These are phyloP conservation scores for cat (Felis catus) DNA, from an alignment of 2,113 vertebrate species.

Conservation along the genomic window DNA sequence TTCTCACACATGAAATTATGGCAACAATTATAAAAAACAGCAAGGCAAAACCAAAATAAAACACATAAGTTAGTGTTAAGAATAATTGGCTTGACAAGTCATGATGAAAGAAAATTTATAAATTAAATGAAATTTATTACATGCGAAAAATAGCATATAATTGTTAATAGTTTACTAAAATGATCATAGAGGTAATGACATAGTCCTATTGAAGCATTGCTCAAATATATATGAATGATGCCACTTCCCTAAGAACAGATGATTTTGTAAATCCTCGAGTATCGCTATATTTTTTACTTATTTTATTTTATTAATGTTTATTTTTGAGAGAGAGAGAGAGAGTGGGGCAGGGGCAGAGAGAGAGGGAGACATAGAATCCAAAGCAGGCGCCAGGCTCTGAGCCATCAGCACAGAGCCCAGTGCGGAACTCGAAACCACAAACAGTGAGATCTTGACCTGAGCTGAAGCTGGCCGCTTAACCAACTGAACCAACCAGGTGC, in stretches of 20 bases:
- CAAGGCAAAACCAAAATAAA: background rate
- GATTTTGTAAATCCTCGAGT: background rate
- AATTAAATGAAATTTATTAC: background rate
- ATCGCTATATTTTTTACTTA: background rate
- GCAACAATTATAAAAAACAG: background rate
- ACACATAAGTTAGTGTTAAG: background rate
- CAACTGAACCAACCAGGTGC: too few relatives aligned
- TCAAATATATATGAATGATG: background rate
- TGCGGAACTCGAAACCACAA: too few relatives aligned
- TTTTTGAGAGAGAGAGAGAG: too few relatives aligned
- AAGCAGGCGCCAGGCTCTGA: too few relatives aligned
- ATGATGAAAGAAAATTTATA: background rate
- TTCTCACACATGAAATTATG: background rate
- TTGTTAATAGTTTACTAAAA: background rate
- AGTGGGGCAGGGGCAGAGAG: too few relatives aligned
- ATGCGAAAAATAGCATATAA: background rate
- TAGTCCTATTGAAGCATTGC: background rate
- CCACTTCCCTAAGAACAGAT: background rate
- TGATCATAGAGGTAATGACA: background rate
- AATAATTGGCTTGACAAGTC: background rate
- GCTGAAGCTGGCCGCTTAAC: too few relatives aligned
- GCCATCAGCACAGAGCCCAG: too few relatives aligned
- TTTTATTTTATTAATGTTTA: too few relatives aligned
- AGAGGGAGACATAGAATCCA: too few relatives aligned
- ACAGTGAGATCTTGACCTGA: too few relatives aligned